Base-by-base conservation (phyloP, 1,140 invertebrate genomes). In the Asobara japonica region DNA sequence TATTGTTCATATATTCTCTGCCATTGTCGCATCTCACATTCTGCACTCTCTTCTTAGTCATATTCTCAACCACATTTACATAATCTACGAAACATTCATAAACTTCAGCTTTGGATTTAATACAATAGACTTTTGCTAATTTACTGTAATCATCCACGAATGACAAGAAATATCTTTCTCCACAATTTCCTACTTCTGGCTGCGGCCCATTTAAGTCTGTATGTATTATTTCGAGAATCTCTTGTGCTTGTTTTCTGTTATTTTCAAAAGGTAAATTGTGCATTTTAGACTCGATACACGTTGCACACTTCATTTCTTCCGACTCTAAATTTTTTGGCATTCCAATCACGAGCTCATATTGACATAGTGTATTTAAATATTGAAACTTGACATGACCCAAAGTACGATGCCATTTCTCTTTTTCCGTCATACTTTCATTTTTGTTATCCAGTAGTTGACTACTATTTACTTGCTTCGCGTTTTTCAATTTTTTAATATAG, bases 11-110 rank as follows among this genome's bases (percentile, higher is more conserved):
- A 72, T 77, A 78, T 27, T 78, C 77, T 31, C 3, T 38, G 11
- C 77, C 78, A 36, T 75, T 76, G 68, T 78, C 78, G 61, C 75
- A 79, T 69, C 71, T 71, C 33, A 79, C 22, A n/a, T 10, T 73
- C 60, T 75, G 78, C 11, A 77, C 56, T 38, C 25, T 71, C 65
- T 71, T 78, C 10, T 65, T 66, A 0, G 73, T 75, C 20, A 72
- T 5, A 36, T 78, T 78, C 69, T 78, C 69, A 0, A 75, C 36
- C 69, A 66, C 30, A 76, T 78, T 75, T 22, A 75, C 41, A 66
- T 74, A 78, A 22, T 74, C 64, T 31, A 65, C 20, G 29, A 79
- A 74, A 29, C 65, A 68, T 13, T 76, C 65, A 20, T 30, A 25
- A 0, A 74, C 72, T 38, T 75, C 74, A 22, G 7, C 0, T 72